Base-by-base conservation (phyloP, 2,888 invertebrate genomes). In the Chloromyia formosa region DNA sequence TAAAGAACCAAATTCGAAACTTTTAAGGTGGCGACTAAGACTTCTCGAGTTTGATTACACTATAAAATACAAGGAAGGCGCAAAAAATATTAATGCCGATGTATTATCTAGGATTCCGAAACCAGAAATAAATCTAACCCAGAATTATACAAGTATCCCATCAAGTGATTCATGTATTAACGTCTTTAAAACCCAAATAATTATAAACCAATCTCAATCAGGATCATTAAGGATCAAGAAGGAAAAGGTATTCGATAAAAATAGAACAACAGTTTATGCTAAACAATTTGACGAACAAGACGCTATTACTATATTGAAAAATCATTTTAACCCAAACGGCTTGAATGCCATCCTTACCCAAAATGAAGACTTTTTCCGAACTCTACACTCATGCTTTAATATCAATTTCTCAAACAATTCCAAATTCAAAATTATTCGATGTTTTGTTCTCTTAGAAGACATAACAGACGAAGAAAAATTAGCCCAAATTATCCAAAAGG, bases 1-100 rank as follows among this genome's bases (percentile, higher is more conserved):
- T 0, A 84, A 84, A 78, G 83, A 84, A 10, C 83, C 83, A 0
- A 82, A 80, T 42, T 81, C 82, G 0, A 80, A 83, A 77, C 75
- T 84, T 10, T 81, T 80, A 2, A 54, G 84, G 2, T 85, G 83
- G 84, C 75, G 81, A 9, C 68, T 84, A 42, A 81, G 79, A 75
- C 71, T 82, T 7, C 78, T 78, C 72, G 81, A 82, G 73, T 83
- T 77, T 27, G 77, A 80, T 22, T 80, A 79, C 40, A 74, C 76
- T 45, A 77, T 77, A 22, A 20, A 61, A n/a, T 79, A 78, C 20
- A 78, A 78, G 69, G 79, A 78, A 68, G 76, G 79, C 27, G 68
- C 23, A 7, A 12, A 42, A 18, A 77, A 77, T n/a, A 20, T 69
- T 7, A 77, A 76, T 40, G 77, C 77, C 1, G 78, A 78, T 18